Base-by-base conservation (phyloP, 2,888 invertebrate species). In the Harpalus rufipes region DNA sequence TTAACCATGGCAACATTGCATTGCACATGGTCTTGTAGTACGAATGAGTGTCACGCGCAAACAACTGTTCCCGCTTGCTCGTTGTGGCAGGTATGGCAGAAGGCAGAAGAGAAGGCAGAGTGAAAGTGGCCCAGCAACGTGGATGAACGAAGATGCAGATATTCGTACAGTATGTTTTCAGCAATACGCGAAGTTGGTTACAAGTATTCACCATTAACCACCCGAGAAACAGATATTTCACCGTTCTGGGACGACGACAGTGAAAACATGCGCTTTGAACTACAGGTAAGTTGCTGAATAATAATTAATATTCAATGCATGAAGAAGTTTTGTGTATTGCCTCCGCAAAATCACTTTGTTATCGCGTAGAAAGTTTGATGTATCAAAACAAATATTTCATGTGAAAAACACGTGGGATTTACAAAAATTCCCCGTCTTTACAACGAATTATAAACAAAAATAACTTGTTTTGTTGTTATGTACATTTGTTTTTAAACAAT, bases 51-150 rank as follows among this genome's bases (percentile, higher is more conserved):
- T 84, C 84, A 81, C 81, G 58, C 81, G 81, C 68, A 74, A 16
- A 44, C 72, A 44, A 74, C 44, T 16, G 18, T 44, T 44, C 16
- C 41, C 41, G 21, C 14, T 32, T 68, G 44, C 41, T 41, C 10
- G 51, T 18, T 14, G 72, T 74, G 12, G 16, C 72, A 61, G 80
- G 81, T 65, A 81, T 65, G 51, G 44, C 21, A 65, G 74, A 80
- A 81, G 51, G 44, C 21, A 65, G 74, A 80, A 21, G n/a, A 65
- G 74, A 80, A 81, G 51, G 44, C 21, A 65, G 74, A 80, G 85
- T 85, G 85, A 85, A 85, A 85, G 85, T 85, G 85, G 79, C 78
- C 84, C 84, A 78, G 7, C 84, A 84, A 84, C 78, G 76, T 84
- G 78, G 78, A 78, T 78, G 58, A 10, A 25, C 18, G 74, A 74